Conservation (phyloP, 1,140 invertebrate species). For the Bombus confusus region DNA sequence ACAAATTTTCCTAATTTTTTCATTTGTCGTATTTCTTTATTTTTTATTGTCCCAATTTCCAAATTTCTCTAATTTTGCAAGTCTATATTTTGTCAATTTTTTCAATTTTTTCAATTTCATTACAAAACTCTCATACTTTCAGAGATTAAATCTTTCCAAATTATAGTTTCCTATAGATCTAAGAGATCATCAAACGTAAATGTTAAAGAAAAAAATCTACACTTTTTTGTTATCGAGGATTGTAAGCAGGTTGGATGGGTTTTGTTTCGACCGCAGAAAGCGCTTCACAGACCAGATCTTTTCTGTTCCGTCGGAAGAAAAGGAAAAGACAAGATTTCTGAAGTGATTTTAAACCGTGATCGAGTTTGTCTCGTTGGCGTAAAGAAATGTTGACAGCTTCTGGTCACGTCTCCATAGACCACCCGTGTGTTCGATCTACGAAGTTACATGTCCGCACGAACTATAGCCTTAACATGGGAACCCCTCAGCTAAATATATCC, state of each 20-base stretch:
- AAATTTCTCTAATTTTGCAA: no score
- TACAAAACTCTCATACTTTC: no score
- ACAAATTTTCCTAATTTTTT: no score
- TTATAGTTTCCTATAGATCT: background rate
- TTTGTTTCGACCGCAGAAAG: constrained; percentile 19
- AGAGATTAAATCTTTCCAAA: no score
- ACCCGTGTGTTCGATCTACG: constrained; percentile 23
- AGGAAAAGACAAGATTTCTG: background rate
- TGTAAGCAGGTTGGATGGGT: constrained; percentile 30
- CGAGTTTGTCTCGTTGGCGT: constrained; percentile 51
- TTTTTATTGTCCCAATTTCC: no score
- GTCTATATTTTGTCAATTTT: no score
- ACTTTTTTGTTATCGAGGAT: constrained; percentile 13
- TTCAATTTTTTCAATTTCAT: no score
- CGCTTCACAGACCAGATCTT: constrained; percentile 11
- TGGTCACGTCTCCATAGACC: constrained; percentile 68
- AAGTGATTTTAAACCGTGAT: constrained; percentile 57
- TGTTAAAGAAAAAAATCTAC: no score
- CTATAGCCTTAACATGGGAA: background rate
- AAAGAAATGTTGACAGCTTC: constrained; percentile 65
- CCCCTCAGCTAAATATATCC: constrained; percentile 8
- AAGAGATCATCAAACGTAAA: background rate
- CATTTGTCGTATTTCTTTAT: no score
- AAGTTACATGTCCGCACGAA: constrained; percentile 32
- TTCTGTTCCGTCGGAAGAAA: background rate